Base-by-base conservation (phyloP, 2,113 vertebrate genomes). In the Acanthisitta chloris region DNA sequence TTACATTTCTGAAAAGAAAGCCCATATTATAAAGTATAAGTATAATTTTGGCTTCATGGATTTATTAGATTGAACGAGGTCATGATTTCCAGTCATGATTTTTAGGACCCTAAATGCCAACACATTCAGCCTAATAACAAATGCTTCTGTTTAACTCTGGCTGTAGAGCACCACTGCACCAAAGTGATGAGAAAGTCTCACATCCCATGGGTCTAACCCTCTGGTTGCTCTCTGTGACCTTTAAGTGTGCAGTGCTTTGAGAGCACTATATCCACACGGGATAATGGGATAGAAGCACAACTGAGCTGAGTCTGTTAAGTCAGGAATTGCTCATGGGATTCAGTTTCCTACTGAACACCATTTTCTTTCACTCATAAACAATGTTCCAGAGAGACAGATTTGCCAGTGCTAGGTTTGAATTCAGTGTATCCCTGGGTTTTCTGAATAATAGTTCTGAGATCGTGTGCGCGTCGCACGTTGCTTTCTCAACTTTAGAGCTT, bases 221-320 rank as follows among this genome's bases (percentile, higher is more conserved):
- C 18, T 43, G 16, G 9, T 17, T 45, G 14, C 7, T 62, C 21
- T 49, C 17, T 12, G 2, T 9, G 28, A 24, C 55, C 19, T 33
- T 16, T 13, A 24, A 13, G 14, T 0, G 0, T 23, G 21, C 36
- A 18, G 46, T 14, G n/a, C 23, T 74, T 40, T 45, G 42, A 45
- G 43, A 2, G 7, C 13, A 4, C 14, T 28, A 7, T 18, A 21
- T 24, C 28, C 48, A 21, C 34, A 11, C 5, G 6, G 2, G 36
- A 1, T 12, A 45, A 64, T 1, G 26, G 15, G 13, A 20, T 1
- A 52, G 7, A 48, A 57, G 5, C 15, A 29, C 45, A 9, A 28
- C 28, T 16, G 64, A 51, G n/a, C 15, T 38, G 28, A 25, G 26
- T 42, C 29, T 0, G 0, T 15, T 43, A 46, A 45, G 10, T 51